Evolutionary conservation across 2,797 vertebrate genomes (phyloP).

Genomic region (Hydrocynus forskahlii): DNA sequence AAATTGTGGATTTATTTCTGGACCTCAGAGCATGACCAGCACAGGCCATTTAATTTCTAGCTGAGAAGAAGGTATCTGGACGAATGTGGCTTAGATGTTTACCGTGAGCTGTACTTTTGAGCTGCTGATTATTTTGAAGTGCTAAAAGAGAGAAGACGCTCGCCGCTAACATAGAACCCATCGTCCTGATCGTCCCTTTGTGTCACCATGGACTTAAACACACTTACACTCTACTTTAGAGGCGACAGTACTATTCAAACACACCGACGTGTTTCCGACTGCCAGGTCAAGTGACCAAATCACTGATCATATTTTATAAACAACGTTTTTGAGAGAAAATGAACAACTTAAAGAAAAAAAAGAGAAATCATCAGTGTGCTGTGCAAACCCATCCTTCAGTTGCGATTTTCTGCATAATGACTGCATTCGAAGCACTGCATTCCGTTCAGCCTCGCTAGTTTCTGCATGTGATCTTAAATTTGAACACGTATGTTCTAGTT

Average conservation of each 20-base stretch:
- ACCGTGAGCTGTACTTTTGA: conserved; percentile 50
- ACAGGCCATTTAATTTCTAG: conserved; percentile 12
- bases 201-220: conserved; percentile 39
- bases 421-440: conserved; percentile 62
- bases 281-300: conserved; percentile 69
- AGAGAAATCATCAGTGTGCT: conserved; percentile 55
- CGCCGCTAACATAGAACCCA: conserved; percentile 19
- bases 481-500: conserved; percentile 83
- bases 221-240: conserved; percentile 20
- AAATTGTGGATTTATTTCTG: conserved; percentile 20
- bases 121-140: conserved; percentile 49
- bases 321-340: conserved; percentile 52
- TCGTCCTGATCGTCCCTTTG: conserved; percentile 25
- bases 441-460: conserved; percentile 85
- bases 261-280: conserved; percentile 65
- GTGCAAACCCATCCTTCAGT: conserved; percentile 58
- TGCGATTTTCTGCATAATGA: conserved; percentile 55
- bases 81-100: conserved; percentile 44
- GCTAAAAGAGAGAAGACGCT: conserved; percentile 38
- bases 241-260: not conserved
- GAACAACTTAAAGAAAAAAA: conserved; percentile 47
- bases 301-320: conserved; percentile 68
- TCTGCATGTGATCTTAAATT: conserved; percentile 87
- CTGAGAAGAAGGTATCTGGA: conserved; percentile 11
- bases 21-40: not conserved